Evolutionary conservation across 2,888 invertebrate species (phyloP).

Genomic region (Rhagium mordax): DNA sequence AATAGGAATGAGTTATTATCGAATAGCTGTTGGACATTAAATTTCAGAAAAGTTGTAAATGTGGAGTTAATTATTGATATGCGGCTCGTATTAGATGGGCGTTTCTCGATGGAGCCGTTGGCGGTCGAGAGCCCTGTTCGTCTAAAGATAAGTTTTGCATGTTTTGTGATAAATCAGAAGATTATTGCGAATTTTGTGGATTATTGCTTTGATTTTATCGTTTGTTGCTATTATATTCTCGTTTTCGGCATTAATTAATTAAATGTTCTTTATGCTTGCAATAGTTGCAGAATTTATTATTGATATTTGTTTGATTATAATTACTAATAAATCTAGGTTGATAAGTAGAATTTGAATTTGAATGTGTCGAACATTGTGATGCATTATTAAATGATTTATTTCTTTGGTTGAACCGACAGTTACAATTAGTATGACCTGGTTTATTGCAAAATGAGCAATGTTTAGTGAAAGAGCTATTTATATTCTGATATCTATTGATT

Average conservation of each 20-base stretch:
- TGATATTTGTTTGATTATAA: too few species aligned
- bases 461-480: slow-evolving; percentile 25
- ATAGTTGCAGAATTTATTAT: slow-evolving; percentile 37
- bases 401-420: slow-evolving; percentile 27
- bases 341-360: neutral
- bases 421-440: slow-evolving; percentile 33
- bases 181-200: too few species aligned
- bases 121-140: slow-evolving; percentile 21
- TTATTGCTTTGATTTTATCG: too few species aligned
- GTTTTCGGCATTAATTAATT: slow-evolving; percentile 45
- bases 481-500: slow-evolving; percentile 39
- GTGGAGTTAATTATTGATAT: slow-evolving; percentile 34
- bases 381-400: neutral
- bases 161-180: too few species aligned
- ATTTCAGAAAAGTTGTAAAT: slow-evolving; percentile 22
- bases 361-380: neutral
- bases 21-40: slow-evolving; percentile 2
- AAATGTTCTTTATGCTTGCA: slow-evolving; percentile 46
- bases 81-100: slow-evolving; percentile 28
- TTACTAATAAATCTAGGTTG: too few species aligned
- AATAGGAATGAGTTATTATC: slow-evolving; percentile 28
- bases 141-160: too few species aligned
- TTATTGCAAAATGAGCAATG: slow-evolving; percentile 34
- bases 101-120: slow-evolving; percentile 27
- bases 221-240: slow-evolving; percentile 42